phyloP scores from a whole-genome alignment of 2,888 invertebrate species.

The Marronus borbonicus region DNA sequence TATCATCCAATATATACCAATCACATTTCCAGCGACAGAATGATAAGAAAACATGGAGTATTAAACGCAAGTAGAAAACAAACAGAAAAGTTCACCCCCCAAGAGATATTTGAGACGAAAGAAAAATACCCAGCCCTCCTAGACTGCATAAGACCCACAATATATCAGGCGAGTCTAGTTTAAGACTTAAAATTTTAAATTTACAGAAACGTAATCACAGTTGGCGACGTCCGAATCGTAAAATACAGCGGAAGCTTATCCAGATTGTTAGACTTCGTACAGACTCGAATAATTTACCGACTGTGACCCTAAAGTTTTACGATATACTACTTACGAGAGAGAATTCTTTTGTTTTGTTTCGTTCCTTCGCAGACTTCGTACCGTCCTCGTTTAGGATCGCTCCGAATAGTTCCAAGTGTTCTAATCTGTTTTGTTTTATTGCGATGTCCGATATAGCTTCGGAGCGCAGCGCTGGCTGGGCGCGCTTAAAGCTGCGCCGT shows the following conservation, averaged over 20 bases:
- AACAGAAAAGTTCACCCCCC: no score
- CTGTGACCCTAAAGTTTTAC: slow-evolving; percentile 55
- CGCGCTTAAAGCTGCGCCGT: slow-evolving; percentile 7
- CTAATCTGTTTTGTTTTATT: slow-evolving; percentile 28
- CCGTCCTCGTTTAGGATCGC: background rate
- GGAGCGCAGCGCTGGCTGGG: background rate
- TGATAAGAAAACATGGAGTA: no score
- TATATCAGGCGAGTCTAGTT: slow-evolving; percentile 37
- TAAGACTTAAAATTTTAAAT: slow-evolving; percentile 44
- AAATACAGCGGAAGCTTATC: slow-evolving; percentile 54
- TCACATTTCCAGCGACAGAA: no score
- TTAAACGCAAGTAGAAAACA: no score
- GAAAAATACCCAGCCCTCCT: background rate
- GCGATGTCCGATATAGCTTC: slow-evolving; percentile 15
- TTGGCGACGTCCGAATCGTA: slow-evolving; percentile 57
- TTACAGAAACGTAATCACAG: slow-evolving; percentile 54
- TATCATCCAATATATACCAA: no score
- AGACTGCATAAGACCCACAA: background rate
- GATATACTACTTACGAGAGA: slow-evolving; percentile 54
- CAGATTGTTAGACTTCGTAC: slow-evolving; percentile 49
- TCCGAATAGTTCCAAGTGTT: slow-evolving; percentile 18
- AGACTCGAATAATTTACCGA: slow-evolving; percentile 54
- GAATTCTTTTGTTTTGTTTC: slow-evolving; percentile 55
- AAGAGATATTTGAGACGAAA: background rate
- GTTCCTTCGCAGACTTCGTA: slow-evolving; percentile 18